Evolutionary conservation across 2,797 vertebrate species (phyloP).

Genomic region (Pangasius djambal): DNA sequence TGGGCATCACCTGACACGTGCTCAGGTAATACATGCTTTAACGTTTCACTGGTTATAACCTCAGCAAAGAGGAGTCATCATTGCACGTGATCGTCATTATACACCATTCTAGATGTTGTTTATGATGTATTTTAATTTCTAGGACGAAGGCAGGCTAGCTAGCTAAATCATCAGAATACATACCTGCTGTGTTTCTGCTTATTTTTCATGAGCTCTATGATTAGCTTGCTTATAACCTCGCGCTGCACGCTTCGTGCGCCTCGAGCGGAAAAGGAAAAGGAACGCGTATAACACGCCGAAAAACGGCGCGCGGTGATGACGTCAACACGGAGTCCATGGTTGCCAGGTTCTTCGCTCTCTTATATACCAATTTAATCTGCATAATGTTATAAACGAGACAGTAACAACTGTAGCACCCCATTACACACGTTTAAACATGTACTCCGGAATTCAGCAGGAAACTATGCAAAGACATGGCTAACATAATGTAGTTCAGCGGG

Average conservation of each 20-base stretch:
- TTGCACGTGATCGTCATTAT: constrained; percentile 8
- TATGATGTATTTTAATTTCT: neutral
- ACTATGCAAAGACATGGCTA: neutral
- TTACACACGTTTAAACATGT: neutral
- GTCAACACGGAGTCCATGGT: neutral
- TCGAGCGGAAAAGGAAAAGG: neutral
- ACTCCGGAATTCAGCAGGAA: neutral
- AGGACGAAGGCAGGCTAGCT: no score
- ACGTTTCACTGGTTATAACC: neutral
- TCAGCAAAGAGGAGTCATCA: constrained; percentile 15
- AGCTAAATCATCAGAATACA: neutral
- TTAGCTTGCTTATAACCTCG: neutral
- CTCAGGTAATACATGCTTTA: constrained; percentile 42
- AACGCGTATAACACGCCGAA: neutral
- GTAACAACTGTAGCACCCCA: neutral
- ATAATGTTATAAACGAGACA: neutral
- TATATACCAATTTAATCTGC: neutral
- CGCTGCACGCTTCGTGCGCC: neutral
- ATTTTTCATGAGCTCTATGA: neutral
- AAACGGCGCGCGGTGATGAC: neutral
- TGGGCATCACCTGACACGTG: neutral
- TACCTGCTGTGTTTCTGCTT: neutral
- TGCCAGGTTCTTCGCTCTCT: neutral
- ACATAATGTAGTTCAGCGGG: neutral
- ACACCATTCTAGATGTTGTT: neutral